phyloP scores from a whole-genome alignment of 2,888 invertebrate species.

The Plagiodera versicolora region DNA sequence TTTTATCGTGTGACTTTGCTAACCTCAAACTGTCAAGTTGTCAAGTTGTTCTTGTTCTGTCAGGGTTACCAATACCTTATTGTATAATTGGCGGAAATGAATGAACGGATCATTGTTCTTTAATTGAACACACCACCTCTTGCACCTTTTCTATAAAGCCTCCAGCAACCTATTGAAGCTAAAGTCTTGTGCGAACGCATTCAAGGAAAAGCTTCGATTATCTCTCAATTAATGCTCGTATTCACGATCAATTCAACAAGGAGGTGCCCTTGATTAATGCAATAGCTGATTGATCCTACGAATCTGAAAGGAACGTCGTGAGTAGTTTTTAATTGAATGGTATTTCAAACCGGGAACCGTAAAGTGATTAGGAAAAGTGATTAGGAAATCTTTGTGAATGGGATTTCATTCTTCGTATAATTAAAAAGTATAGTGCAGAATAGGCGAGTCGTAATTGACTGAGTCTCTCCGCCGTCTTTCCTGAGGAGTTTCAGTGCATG shows the following conservation, averaged over 20 bases:
- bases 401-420: constrained; percentile 3
- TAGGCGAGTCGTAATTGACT: neutral
- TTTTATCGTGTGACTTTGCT: no score
- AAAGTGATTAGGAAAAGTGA: constrained; percentile 14
- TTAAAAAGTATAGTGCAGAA: neutral
- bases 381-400: constrained; percentile 8
- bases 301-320: constrained; percentile 14
- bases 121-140: no score
- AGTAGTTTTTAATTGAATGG: constrained; percentile 21
- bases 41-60: no score
- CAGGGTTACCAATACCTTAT: no score
- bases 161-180: neutral
- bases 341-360: constrained; percentile 4
- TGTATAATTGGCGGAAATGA: no score
- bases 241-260: neutral
- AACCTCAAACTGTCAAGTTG: no score
- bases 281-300: constrained; percentile 5
- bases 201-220: neutral
- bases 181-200: neutral
- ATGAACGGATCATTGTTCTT: no score
- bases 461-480: neutral
- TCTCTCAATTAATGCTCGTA: neutral
- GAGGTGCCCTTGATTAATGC: neutral
- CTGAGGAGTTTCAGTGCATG: no score
- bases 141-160: no score